Evolutionary conservation across 2,113 vertebrate species (phyloP).

Genomic region (Chloropsis cyanopogon): DNA sequence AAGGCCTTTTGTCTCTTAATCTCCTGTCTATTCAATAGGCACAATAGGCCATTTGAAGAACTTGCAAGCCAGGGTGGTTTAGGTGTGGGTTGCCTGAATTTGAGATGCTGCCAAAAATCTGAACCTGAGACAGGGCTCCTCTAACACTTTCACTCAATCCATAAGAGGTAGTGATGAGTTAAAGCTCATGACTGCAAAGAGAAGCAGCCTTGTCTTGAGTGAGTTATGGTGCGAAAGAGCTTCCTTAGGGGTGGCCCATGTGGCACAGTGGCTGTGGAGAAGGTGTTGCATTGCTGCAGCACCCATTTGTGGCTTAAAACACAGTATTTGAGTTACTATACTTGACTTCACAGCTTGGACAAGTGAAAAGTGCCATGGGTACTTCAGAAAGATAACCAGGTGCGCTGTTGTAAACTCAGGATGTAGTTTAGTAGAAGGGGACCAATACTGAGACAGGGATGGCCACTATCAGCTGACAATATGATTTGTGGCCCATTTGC

Average conservation of each 20-base stretch:
- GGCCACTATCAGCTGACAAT: not conserved
- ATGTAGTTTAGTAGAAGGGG: not conserved
- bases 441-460: not conserved
- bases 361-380: not conserved
- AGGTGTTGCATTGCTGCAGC: not conserved
- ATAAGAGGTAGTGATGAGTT: not conserved
- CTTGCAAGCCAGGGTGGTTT: not conserved
- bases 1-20: not conserved
- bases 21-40: not conserved
- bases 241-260: not conserved
- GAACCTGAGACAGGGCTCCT: not conserved
- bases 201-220: not conserved
- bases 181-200: not conserved
- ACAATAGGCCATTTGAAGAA: accelerated
- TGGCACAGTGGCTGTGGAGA: not conserved
- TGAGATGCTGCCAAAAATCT: not conserved
- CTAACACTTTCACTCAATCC: not conserved
- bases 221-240: not conserved
- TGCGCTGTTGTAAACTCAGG: not conserved
- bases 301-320: not conserved
- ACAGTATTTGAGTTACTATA: accelerated
- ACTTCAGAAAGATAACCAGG: not conserved
- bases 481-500: not conserved
- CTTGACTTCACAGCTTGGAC: not conserved
- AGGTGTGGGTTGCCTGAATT: not conserved